Conservation (phyloP, 2,113 vertebrate genomes). For the Peromyscus californicus region DNA sequence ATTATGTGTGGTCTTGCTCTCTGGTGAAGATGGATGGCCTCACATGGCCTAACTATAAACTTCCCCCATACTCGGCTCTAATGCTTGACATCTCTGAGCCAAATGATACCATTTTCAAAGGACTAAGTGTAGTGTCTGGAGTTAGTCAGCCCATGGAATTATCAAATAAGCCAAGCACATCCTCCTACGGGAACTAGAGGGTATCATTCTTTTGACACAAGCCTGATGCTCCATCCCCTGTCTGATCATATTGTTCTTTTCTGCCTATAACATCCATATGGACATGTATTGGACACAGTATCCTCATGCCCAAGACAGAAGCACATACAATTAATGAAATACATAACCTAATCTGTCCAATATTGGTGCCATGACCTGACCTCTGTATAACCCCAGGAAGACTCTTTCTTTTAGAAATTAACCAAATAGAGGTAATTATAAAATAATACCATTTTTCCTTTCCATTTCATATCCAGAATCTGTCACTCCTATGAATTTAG, state of each 20-base stretch:
- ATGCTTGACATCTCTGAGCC: neutral
- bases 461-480: neutral
- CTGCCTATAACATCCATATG: too few relatives aligned
- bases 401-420: neutral
- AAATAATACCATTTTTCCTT: neutral
- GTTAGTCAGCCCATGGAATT: neutral
- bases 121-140: neutral
- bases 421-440: neutral
- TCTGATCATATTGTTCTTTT: neutral
- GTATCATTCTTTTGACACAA: neutral
- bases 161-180: neutral
- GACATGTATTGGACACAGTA: rapidly evolving
- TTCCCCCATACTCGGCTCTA: neutral
- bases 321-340: neutral
- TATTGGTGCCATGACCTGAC: neutral
- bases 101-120: neutral
- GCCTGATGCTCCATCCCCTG: too few relatives aligned
- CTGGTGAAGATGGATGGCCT: neutral
- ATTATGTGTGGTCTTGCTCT: neutral
- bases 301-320: rapidly evolving
- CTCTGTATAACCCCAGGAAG: rapidly evolving
- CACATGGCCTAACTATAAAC: neutral
- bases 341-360: neutral
- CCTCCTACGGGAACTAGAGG: neutral
- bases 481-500: neutral